These are phyloP conservation scores for Lepidocyrtoides sp. DNA, from an alignment of 2,888 invertebrate genomes.

Conservation along the genomic window DNA sequence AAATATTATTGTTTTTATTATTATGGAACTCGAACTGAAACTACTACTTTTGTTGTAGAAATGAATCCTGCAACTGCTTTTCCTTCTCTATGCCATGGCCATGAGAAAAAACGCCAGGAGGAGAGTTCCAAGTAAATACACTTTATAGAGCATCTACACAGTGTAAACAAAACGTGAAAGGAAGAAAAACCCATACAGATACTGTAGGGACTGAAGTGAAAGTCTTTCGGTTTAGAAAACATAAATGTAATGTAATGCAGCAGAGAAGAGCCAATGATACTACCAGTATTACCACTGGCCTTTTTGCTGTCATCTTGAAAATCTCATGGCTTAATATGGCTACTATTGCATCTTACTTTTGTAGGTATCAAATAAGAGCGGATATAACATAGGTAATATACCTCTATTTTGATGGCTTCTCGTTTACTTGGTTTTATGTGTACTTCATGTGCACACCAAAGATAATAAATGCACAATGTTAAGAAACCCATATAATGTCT, in stretches of 20 bases:
- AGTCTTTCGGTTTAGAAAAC: neutral
- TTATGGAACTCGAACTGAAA: no score
- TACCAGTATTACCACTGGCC: neutral
- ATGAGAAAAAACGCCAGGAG: neutral
- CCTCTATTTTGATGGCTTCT: no score
- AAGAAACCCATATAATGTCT: conserved; percentile 19
- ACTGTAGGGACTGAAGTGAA: no score
- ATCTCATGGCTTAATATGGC: neutral
- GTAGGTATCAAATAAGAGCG: no score
- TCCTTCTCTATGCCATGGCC: neutral
- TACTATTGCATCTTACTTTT: neutral
- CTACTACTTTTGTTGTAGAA: neutral
- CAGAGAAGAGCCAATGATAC: neutral
- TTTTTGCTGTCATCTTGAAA: conserved; percentile 39
- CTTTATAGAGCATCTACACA: conserved; percentile 1
- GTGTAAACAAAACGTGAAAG: conserved; percentile 14
- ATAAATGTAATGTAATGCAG: conserved; percentile 23
- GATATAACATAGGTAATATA: no score
- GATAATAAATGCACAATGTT: conserved; percentile 17
- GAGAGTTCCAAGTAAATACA: neutral
- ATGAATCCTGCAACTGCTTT: neutral
- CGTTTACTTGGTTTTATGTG: no score
- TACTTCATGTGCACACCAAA: neutral
- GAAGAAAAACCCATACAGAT: neutral
- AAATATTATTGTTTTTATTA: conserved; percentile 11